Base-by-base conservation (phyloP, 2,797 vertebrate genomes). In the Peromyscus aztecus region DNA sequence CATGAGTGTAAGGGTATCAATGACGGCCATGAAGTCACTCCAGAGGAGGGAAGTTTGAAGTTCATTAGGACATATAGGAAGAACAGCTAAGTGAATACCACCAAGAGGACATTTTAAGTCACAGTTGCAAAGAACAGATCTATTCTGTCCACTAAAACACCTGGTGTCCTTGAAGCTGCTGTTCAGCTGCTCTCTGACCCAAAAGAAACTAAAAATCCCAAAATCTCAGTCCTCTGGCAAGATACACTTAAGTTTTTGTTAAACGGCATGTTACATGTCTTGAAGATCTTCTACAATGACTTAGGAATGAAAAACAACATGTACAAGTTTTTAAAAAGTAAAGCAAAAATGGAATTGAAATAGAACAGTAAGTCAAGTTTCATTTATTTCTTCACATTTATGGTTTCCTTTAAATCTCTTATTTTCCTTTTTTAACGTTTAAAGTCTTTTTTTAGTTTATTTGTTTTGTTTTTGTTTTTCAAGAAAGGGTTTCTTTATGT, bases 261-360 rank as follows among this genome's bases (percentile, higher is more conserved):
- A 86, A 97, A 40, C 4, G 90, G 52, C 83, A 95, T 92, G 83
- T 81, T 1, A 1, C 23, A 73, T 24, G 71, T 80, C 96, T 89
- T 31, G 16, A 98, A 88, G 92, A 97, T 92, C 81, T 97, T 93
- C 69, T 93, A 96, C 0, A 0, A 59, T 81, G 10, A 17, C 40
- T 78, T 24, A 87, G 93, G 69, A 77, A 69, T 69, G 27, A 94
- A 94, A 98, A 13, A 95, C 96, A 52, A 55, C 14, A 94, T 98
- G 90, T 77, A 1, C 59, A 88, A 93, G 13, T 89, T n/a, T 95
- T 87, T 29, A 7, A 81, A 77, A 77, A 83, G 21, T 87, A 0
- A 0, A 43, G n/a, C 17, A 77, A 95, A 80, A 13, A 21, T 86
- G 13, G 3, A 95, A 76, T 14, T 29, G 57, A 88, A 69, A 96